Conservation (phyloP, 2,797 vertebrate genomes). For the Menidia menidia region DNA sequence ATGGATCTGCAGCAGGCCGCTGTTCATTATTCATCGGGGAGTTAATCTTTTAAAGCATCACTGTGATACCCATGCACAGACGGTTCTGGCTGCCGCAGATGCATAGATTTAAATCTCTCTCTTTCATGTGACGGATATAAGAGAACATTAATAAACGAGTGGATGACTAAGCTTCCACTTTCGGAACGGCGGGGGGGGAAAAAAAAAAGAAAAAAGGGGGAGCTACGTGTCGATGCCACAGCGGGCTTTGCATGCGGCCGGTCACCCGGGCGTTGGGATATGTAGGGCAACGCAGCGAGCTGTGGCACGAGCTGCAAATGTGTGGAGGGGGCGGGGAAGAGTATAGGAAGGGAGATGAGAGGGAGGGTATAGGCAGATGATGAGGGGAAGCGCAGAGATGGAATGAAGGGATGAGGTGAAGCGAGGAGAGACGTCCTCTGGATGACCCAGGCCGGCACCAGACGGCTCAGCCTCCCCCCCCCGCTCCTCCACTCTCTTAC, state of each 20-base stretch:
- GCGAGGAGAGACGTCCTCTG: slow-evolving; percentile 70
- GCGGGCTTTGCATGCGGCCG: slow-evolving; percentile 32
- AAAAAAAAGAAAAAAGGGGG: not conserved
- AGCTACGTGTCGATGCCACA: slow-evolving; percentile 19
- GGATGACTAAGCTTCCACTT: slow-evolving; percentile 23
- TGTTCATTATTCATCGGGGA: not conserved
- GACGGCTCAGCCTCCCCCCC: slow-evolving; percentile 48
- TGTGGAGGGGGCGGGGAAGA: not conserved
- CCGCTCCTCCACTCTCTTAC: not conserved
- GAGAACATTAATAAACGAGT: slow-evolving; percentile 8
- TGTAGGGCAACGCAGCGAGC: slow-evolving; percentile 61
- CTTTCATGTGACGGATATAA: slow-evolving; percentile 4
- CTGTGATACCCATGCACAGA: slow-evolving; percentile 4
- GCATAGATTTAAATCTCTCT: slow-evolving; percentile 7
- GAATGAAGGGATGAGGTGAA: slow-evolving; percentile 28
- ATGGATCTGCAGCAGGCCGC: not conserved
- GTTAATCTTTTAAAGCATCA: slow-evolving; percentile 7
- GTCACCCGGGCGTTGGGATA: slow-evolving; percentile 45
- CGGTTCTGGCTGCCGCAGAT: not conserved
- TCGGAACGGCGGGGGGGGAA: not conserved
- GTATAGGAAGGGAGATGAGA: slow-evolving; percentile 25
- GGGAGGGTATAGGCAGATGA: slow-evolving; percentile 22
- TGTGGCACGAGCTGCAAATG: slow-evolving; percentile 28
- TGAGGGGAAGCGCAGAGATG: not conserved
- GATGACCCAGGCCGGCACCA: slow-evolving; percentile 73